Conservation (phyloP, 2,888 invertebrate species). For the Pyrocoelia pectoralis region DNA sequence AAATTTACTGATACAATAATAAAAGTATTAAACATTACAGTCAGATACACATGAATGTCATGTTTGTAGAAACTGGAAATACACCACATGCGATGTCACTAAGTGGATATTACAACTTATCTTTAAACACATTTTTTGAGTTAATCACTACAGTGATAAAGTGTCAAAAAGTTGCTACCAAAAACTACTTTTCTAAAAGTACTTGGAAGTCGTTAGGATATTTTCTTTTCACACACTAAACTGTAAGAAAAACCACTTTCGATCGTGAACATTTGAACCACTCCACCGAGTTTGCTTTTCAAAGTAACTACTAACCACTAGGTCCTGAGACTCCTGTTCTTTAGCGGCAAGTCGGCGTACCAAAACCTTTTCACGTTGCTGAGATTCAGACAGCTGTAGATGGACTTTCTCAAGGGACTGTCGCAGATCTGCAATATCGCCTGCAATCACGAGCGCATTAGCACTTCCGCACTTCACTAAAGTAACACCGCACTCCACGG, state of each 20-base stretch:
- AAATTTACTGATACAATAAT: no score
- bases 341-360: constrained; percentile 92
- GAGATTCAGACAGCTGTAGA: constrained; percentile 84
- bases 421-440: constrained; percentile 74
- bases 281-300: constrained; percentile 35
- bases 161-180: background rate
- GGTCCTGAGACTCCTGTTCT: constrained; percentile 97
- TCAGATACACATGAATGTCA: background rate
- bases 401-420: constrained; percentile 82
- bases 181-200: no score
- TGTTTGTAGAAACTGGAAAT: background rate
- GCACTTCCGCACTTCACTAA: constrained; percentile 41
- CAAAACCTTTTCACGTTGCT: constrained; percentile 90
- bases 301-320: constrained; percentile 75
- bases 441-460: constrained; percentile 61
- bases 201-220: background rate
- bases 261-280: constrained; percentile 55
- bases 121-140: background rate
- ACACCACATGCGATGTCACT: background rate
- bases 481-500: constrained; percentile 39
- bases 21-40: background rate
- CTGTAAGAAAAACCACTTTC: constrained; percentile 15
- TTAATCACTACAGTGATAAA: constrained; percentile 3
- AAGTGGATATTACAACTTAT: background rate
- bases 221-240: constrained; percentile 21